These are phyloP conservation scores for Drosophila nr. perissopoda DNA, from an alignment of 2,888 invertebrate species.

Conservation along the genomic window DNA sequence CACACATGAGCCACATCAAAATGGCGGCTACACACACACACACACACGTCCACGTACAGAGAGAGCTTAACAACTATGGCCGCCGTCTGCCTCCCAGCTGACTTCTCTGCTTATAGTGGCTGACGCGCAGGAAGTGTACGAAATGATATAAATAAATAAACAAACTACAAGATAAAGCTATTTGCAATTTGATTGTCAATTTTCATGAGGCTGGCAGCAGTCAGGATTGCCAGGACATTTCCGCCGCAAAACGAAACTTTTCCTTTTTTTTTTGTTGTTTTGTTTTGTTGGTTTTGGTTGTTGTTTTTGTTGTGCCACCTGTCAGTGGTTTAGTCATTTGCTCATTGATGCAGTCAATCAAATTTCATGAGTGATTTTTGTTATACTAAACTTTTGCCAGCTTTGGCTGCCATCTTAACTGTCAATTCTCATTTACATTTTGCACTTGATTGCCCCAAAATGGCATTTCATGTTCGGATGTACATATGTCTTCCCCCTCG, in stretches of 20 bases:
- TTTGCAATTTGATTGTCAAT: slow-evolving; percentile 83
- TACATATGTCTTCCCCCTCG: slow-evolving; percentile 1
- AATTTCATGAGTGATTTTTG: slow-evolving; percentile 77
- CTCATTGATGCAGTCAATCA: slow-evolving; percentile 78
- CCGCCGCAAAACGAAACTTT: slow-evolving; percentile 68
- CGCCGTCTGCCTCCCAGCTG: slow-evolving; percentile 46
- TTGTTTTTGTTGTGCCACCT: slow-evolving; percentile 35
- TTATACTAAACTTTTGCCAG: slow-evolving; percentile 46
- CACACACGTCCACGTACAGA: not conserved
- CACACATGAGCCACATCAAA: slow-evolving; percentile 45
- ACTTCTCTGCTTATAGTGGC: slow-evolving; percentile 58
- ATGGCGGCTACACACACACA: slow-evolving; percentile 53
- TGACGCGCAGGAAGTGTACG: slow-evolving; percentile 73
- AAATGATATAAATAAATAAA: slow-evolving; percentile 82
- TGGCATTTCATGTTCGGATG: slow-evolving; percentile 25
- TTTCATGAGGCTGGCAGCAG: slow-evolving; percentile 64
- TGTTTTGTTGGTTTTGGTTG: slow-evolving; percentile 5
- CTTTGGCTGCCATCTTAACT: slow-evolving; percentile 48
- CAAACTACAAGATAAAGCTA: slow-evolving; percentile 82
- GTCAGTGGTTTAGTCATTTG: slow-evolving; percentile 68
- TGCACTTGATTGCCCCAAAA: slow-evolving; percentile 57
- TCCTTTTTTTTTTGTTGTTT: slow-evolving; percentile 18
- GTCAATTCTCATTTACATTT: slow-evolving; percentile 77
- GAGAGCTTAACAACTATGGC: slow-evolving; percentile 64
- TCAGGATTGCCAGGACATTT: slow-evolving; percentile 65